These are phyloP conservation scores for Cygnus atratus DNA, from an alignment of 2,113 vertebrate genomes.

Conservation along the genomic window DNA sequence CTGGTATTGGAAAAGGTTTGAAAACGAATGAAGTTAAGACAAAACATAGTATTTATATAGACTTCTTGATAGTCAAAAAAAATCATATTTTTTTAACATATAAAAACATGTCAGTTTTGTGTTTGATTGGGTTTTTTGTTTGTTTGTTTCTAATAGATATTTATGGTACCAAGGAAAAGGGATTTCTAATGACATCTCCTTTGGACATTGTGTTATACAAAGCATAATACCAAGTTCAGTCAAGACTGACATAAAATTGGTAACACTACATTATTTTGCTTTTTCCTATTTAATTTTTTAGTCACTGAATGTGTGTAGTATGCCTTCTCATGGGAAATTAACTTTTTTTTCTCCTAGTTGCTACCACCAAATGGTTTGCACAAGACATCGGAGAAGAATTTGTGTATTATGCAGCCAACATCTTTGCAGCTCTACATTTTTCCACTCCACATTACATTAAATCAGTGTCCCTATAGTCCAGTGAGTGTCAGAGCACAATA, in stretches of 20 bases:
- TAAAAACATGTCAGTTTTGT: not conserved
- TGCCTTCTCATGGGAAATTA: constrained; percentile 33
- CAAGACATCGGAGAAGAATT: constrained; percentile 27
- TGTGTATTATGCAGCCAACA: not conserved
- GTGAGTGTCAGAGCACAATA: not conserved
- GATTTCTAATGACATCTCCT: not conserved
- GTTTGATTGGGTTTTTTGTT: too few species aligned
- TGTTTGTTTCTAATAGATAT: not conserved
- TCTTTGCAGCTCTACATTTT: not conserved
- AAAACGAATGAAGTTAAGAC: not conserved
- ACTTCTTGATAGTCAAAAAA: not conserved
- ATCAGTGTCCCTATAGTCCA: constrained; percentile 6
- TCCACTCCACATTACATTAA: constrained; percentile 29
- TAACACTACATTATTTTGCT: not conserved
- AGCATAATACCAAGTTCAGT: not conserved
- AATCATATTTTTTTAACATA: not conserved
- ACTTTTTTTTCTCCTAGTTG: not conserved
- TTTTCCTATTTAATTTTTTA: constrained; percentile 6
- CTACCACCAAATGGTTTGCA: not conserved
- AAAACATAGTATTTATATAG: not conserved
- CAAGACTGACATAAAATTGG: not conserved
- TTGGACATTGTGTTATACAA: not conserved
- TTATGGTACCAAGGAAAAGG: not conserved
- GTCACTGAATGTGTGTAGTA: not conserved
- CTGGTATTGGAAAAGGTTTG: not conserved